Evolutionary conservation across 2,797 vertebrate species (phyloP).

Genomic region (Lagothrix lagotricha): DNA sequence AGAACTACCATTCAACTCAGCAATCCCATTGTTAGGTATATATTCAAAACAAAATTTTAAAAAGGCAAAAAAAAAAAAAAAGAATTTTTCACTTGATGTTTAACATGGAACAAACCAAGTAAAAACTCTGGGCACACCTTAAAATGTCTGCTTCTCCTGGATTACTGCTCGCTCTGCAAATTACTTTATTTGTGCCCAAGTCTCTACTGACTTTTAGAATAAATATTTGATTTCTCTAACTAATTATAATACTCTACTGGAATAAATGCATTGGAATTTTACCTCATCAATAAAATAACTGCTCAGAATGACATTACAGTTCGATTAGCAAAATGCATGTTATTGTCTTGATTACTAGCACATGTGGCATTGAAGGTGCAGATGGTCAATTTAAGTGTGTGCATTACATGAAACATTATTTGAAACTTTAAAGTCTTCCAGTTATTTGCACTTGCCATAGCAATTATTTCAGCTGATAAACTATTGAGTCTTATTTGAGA

Average conservation of each 20-base stretch:
- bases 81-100: neutral
- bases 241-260: neutral
- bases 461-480: slow-evolving; percentile 67
- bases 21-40: too few relatives aligned
- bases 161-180: neutral
- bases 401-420: slow-evolving; percentile 58
- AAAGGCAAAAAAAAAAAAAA: too few relatives aligned
- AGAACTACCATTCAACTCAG: too few relatives aligned
- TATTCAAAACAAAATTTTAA: too few relatives aligned
- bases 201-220: neutral
- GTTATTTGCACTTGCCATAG: slow-evolving; percentile 62
- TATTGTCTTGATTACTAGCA: slow-evolving; percentile 52
- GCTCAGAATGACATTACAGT: neutral
- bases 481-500: slow-evolving; percentile 10
- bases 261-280: slow-evolving; percentile 24
- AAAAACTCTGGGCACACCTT: neutral
- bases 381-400: slow-evolving; percentile 45
- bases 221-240: slow-evolving; percentile 40
- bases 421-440: slow-evolving; percentile 69
- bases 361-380: neutral
- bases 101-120: neutral
- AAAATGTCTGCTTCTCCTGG: neutral
- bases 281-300: slow-evolving; percentile 25
- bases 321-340: slow-evolving; percentile 18
- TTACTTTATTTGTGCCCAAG: neutral